A percentile compares a stretch with the other conserved stretches of the same genome.
phyloP scores from a whole-genome alignment of 2,888 invertebrate species.

The Pheosia tremula region DNA sequence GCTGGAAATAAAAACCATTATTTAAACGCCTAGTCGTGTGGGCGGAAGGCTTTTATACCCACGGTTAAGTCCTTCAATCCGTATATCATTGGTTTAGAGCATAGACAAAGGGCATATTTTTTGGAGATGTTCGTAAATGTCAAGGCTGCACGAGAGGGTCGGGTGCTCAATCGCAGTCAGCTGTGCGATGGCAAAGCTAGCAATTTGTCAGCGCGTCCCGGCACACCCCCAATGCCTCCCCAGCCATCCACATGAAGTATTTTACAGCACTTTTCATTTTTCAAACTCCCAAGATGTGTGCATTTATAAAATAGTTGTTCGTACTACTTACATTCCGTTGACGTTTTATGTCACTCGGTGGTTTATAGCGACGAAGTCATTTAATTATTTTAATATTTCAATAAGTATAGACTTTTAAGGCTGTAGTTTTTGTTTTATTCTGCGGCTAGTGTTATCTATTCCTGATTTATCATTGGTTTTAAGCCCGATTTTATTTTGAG shows the following conservation, averaged over 20 bases:
- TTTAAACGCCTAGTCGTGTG: background rate
- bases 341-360: background rate
- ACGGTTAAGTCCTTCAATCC: background rate
- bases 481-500: too few species aligned
- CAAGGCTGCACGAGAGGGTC: constrained; percentile 25
- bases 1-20: too few species aligned
- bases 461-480: too few species aligned
- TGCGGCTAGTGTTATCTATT: background rate
- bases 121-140: constrained; percentile 13
- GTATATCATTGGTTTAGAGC: constrained; percentile 8
- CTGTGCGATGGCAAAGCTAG: constrained; percentile 48
- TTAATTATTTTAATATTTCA: background rate
- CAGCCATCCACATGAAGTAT: constrained; percentile 47
- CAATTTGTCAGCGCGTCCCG: constrained; percentile 67
- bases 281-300: constrained; percentile 24
- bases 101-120: constrained; percentile 7
- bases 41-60: background rate
- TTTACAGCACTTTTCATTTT: constrained; percentile 44
- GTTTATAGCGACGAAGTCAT: background rate
- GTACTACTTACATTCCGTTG: constrained; percentile 10
- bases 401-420: too few species aligned
- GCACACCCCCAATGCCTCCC: constrained; percentile 35
- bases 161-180: constrained; percentile 48
- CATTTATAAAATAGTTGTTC: constrained; percentile 23
- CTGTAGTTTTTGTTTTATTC: background rate